Base-by-base conservation (phyloP, 2,797 vertebrate species). In the Melanotaenia trifasciata region DNA sequence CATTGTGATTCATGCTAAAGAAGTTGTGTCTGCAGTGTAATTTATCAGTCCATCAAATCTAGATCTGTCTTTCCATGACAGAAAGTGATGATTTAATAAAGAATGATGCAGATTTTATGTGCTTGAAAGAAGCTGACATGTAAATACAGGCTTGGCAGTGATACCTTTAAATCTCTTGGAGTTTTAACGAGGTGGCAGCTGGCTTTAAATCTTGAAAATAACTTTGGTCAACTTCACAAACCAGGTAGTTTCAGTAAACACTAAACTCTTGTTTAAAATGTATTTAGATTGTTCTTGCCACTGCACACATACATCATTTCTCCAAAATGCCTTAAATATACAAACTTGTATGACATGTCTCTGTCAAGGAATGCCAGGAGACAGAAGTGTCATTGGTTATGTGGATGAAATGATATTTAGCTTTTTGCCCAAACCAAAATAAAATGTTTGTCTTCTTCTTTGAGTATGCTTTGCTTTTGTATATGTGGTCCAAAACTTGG, bases 401-500 rank as follows among this genome's bases (percentile, higher is more conserved):
- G 77, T 81, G 80, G 82, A 89, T 88, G 83, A 91, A 91, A 79
- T 83, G 78, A 87, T 89, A 88, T 89, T 92, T 84, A 53, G 83
- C 85, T 69, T 78, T 78, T 87, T 86, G 64, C 65, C 67, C 67
- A 2, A 92, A 88, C 92, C 89, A 78, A 91, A 88, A 86, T 84
- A 76, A 77, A 89, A 67, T 9, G 13, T 92, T 90, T 79, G 30
- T 58, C 84, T 68, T 30, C 30, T 75, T 80, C 74, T 86, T 76
- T 84, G 79, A 76, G 81, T 81, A 79, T 90, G 81, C 89, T 92
- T 92, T 91, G 88, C 83, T 89, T 89, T 93, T 91, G 77, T 78
- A 58, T 63, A 69, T 94, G 92, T 72, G 91, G 92, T 92, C 70
- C 64, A 72, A 84, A 84, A 22, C 60, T 82, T 92, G 89, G 91